Evolutionary conservation across 2,797 vertebrate species (phyloP).

Genomic region (Margarornis squamiger): DNA sequence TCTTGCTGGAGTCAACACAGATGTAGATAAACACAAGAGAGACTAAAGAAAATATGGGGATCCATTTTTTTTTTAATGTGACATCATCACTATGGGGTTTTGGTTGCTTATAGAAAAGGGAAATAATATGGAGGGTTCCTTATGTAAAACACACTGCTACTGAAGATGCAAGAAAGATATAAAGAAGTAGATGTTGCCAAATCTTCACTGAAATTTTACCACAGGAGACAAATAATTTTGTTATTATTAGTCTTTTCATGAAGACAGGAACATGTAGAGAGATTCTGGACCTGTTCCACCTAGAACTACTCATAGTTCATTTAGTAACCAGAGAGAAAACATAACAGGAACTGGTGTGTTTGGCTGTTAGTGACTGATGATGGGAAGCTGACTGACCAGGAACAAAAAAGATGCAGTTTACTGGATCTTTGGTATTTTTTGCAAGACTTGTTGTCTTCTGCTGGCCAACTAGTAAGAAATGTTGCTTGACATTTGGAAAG

Average conservation of each 20-base stretch:
- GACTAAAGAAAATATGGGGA: not conserved
- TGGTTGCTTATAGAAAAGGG: not conserved
- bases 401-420: not conserved
- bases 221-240: not conserved
- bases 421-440: not conserved
- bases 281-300: not conserved
- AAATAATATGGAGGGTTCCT: not conserved
- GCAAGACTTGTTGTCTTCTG: not conserved
- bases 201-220: not conserved
- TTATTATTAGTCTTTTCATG: not conserved
- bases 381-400: not conserved
- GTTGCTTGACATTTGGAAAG: not conserved
- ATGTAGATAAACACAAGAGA: not conserved
- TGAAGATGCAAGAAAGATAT: not conserved
- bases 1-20: not conserved
- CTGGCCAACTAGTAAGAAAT: not conserved
- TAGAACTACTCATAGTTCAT: not conserved
- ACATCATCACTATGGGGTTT: not conserved
- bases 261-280: not conserved
- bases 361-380: not conserved
- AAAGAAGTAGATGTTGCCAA: not conserved
- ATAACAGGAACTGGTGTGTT: not conserved
- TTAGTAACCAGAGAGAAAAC: not conserved
- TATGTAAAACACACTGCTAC: not conserved
- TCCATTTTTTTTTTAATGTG: not conserved